Conservation (phyloP, 1,140 invertebrate species). For the Caenorhabditis inopinata region DNA sequence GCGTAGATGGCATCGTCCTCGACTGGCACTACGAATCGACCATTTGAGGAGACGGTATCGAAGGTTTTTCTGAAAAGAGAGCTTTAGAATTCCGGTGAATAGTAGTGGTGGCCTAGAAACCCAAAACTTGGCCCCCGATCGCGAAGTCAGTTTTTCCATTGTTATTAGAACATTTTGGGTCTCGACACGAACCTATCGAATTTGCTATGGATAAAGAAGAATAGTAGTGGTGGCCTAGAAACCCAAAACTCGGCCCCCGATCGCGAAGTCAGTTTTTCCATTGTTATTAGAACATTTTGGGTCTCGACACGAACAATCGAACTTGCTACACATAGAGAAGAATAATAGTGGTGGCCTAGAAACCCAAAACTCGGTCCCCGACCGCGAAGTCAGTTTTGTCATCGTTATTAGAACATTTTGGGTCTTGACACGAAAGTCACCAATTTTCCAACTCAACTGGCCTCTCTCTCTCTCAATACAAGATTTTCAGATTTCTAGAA, state of each 20-base stretch:
- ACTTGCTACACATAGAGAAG: too few relatives aligned
- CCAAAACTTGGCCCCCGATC: not conserved
- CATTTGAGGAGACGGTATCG: slow-evolving; percentile 15
- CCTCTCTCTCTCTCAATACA: too few relatives aligned
- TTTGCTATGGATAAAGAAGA: too few relatives aligned
- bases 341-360: not conserved
- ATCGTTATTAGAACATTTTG: not conserved
- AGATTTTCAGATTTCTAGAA: too few relatives aligned
- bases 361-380: not conserved
- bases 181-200: not conserved
- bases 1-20: slow-evolving; percentile 57
- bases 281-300: not conserved
- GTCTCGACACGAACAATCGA: not conserved
- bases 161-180: not conserved
- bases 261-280: not conserved
- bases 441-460: too few relatives aligned
- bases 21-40: slow-evolving; percentile 54
- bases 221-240: not conserved
- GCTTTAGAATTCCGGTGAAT: not conserved
- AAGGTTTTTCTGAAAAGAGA: slow-evolving; percentile 2
- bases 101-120: not conserved
- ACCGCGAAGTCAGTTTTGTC: not conserved
- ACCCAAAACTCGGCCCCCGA: not conserved
- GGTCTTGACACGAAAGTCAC: too few relatives aligned
- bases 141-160: too few relatives aligned